phyloP scores from a whole-genome alignment of 2,888 invertebrate genomes.

The Amiota mariae region DNA sequence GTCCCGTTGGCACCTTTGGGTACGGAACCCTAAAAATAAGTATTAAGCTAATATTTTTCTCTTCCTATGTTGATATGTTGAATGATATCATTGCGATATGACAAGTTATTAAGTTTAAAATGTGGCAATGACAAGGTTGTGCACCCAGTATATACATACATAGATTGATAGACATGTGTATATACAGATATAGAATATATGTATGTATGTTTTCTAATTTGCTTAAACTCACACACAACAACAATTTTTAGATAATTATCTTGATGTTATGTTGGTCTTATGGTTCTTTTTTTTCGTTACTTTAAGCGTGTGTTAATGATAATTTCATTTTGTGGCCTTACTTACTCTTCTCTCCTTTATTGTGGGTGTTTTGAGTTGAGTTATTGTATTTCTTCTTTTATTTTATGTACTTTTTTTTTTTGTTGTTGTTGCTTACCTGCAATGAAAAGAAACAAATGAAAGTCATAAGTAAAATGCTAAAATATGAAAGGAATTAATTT shows the following conservation, averaged over 20 bases:
- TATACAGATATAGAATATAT: no score
- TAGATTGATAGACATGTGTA: no score
- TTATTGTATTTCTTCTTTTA: not conserved
- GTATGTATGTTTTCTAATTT: no score
- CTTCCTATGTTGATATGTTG: no score
- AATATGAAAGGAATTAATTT: not conserved
- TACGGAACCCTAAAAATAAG: no score
- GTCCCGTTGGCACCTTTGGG: no score
- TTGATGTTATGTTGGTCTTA: not conserved
- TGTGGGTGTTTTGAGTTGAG: not conserved
- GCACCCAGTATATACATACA: no score
- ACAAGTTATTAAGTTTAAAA: no score
- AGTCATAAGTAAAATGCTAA: not conserved
- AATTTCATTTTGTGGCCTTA: slow-evolving; percentile 35
- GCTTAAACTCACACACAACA: no score
- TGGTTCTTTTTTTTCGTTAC: slow-evolving; percentile 29
- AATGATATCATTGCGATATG: no score
- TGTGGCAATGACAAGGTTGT: no score
- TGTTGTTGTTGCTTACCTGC: slow-evolving; percentile 19
- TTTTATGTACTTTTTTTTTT: not conserved
- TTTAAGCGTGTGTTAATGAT: slow-evolving; percentile 39
- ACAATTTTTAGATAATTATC: slow-evolving; percentile 31
- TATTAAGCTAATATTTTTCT: no score
- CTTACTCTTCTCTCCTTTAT: slow-evolving; percentile 11
- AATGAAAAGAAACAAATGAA: slow-evolving; percentile 18